phyloP scores from a whole-genome alignment of 2,888 invertebrate species.

The Ditula angustiorana region DNA sequence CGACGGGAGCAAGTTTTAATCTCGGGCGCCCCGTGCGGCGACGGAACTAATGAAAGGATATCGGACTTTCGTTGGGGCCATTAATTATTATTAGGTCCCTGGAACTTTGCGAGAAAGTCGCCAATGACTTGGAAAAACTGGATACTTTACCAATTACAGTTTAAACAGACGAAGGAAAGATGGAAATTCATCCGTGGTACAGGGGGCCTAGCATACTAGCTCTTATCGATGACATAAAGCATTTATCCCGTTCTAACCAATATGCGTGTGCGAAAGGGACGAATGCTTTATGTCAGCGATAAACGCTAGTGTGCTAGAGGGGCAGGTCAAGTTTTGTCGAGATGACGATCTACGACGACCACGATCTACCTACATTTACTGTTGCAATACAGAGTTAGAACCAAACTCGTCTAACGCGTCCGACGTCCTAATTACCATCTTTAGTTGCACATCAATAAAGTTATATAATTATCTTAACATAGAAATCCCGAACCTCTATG shows the following conservation, averaged over 20 bases:
- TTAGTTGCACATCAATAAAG: not conserved
- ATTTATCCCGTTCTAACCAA: no score
- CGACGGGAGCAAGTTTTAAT: slow-evolving; percentile 80
- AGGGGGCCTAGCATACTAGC: no score
- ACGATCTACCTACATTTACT: no score
- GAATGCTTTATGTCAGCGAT: no score
- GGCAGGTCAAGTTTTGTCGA: not conserved
- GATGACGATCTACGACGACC: not conserved
- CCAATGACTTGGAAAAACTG: slow-evolving; percentile 80
- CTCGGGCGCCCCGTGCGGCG: slow-evolving; percentile 67
- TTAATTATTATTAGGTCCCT: slow-evolving; percentile 83
- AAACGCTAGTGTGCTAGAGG: no score
- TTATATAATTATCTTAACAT: not conserved
- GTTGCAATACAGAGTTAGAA: no score
- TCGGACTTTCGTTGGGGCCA: slow-evolving; percentile 80
- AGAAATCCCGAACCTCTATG: slow-evolving; percentile 42
- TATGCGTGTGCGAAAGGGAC: no score
- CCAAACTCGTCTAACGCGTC: no score
- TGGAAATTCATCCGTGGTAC: slow-evolving; percentile 56
- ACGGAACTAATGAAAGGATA: slow-evolving; percentile 83
- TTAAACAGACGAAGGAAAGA: slow-evolving; percentile 60
- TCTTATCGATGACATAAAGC: no score
- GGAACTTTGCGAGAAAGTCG: slow-evolving; percentile 68
- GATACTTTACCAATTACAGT: slow-evolving; percentile 72
- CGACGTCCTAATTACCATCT: no score